Evolutionary conservation across 2,113 vertebrate genomes (phyloP).

Genomic region (Sarotherodon lohbergeri): DNA sequence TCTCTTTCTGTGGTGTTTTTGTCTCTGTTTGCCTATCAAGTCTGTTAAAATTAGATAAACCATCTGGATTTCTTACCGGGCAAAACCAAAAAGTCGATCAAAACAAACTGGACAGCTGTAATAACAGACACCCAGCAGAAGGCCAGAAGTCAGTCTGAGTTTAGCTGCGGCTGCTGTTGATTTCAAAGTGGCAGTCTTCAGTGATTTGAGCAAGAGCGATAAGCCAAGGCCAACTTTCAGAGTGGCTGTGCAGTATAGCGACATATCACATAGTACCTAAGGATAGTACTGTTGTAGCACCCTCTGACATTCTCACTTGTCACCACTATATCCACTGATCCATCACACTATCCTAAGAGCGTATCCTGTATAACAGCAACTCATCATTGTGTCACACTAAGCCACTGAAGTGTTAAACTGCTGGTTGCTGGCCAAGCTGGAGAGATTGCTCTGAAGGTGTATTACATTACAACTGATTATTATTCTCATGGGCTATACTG

Average conservation of each 20-base stretch:
- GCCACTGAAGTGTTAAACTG: background rate
- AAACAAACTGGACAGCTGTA: background rate
- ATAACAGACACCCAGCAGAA: background rate
- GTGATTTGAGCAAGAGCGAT: background rate
- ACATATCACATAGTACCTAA: conserved; percentile 16
- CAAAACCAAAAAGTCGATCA: background rate
- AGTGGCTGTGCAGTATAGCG: background rate
- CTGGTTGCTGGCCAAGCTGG: background rate
- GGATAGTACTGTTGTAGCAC: conserved; percentile 13
- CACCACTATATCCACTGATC: conserved; percentile 27
- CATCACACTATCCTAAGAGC: conserved; percentile 34
- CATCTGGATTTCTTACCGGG: background rate
- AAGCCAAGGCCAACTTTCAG: background rate
- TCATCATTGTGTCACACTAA: conserved; percentile 1
- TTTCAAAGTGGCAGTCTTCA: background rate
- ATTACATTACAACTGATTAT: background rate
- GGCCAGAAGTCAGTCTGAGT: background rate
- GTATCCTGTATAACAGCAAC: background rate
- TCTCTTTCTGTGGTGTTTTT: background rate
- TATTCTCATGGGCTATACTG: background rate
- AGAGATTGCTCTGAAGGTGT: background rate
- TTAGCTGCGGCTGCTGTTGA: background rate
- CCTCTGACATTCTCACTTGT: conserved; percentile 25
- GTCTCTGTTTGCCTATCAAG: background rate
- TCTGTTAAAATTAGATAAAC: background rate